Evolutionary conservation across 2,113 vertebrate species (phyloP), one percentile per base, ranked within the genome.

Genomic region (Pelusios castaneus): DNA sequence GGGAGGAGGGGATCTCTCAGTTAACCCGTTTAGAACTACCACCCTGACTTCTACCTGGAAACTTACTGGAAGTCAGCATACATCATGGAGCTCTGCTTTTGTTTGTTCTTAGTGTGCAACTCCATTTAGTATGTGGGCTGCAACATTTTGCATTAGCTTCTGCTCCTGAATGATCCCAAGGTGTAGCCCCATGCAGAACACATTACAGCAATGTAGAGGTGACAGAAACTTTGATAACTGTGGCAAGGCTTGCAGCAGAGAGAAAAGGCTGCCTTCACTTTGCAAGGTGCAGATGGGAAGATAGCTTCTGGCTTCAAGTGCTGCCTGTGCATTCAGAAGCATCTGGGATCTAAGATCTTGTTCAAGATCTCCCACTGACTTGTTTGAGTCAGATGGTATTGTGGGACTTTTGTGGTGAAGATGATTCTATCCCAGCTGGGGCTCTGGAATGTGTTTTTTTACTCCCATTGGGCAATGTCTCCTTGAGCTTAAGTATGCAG

Each of bases 181-280:
- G 63, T 38, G 17, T 67, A 67, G 34, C n/a, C 8, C 63, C 34
- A n/a, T n/a, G 6, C 6, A 87, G 34, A 83, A 87, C 51, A 43
- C 11, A 21, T 75, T 81, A 43, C 2, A 60, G 91, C n/a, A 83
- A 67, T 21, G n/a, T 67, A 34, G 80, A 52, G 2, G 1, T 6
- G 34, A 76, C 0, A 10, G 29, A 90, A 5, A 2, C 2, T 0
- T 0, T 3, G 81, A 19, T 83, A 70, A 52, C 70, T 55, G 11
- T 19, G 67, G 10, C 31, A 17, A 79, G n/a, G 21, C 24, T 51
- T 24, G 77, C 73, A 3, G 38, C 31, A 31, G 6, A 1, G 6
- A 79, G 70, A 7, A 77, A 77, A 49, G n/a, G 4, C 24, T 16
- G 5, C 2, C 54, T 6, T 52, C 0, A 8, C 85, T 85, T 75